Conservation (phyloP, 1,140 invertebrate species). For the Paramacrobiotus metropolitanus region DNA sequence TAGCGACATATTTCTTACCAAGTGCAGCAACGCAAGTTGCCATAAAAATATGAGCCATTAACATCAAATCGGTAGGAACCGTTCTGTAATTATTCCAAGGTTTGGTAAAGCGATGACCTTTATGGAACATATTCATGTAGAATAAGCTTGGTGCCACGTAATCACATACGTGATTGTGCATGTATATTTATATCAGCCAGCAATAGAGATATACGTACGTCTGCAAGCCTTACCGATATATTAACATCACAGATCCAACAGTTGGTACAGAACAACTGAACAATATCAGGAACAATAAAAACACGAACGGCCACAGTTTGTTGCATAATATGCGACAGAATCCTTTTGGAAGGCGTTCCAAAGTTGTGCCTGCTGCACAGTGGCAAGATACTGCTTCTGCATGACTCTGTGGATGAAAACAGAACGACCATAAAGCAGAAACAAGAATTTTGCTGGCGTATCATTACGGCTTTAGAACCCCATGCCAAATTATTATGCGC, state of each 20-base stretch:
- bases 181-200: too few relatives aligned
- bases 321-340: not conserved
- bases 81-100: not conserved
- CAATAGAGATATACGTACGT: too few relatives aligned
- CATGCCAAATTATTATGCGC: not conserved
- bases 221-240: not conserved
- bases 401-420: too few relatives aligned
- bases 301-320: not conserved
- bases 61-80: not conserved
- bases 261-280: not conserved
- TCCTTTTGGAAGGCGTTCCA: not conserved
- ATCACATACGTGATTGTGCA: too few relatives aligned
- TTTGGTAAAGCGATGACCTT: too few relatives aligned
- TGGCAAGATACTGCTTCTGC: not conserved
- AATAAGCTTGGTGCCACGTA: too few relatives aligned
- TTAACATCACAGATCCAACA: not conserved
- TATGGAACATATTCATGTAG: too few relatives aligned
- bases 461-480: too few relatives aligned
- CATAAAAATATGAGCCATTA: slow-evolving; percentile 1
- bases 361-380: not conserved
- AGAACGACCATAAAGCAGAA: too few relatives aligned
- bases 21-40: not conserved
- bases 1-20: not conserved
- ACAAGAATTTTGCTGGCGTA: too few relatives aligned
- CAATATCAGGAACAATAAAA: not conserved